phyloP scores from a whole-genome alignment of 2,888 invertebrate species.

The Ametastegia equiseti region DNA sequence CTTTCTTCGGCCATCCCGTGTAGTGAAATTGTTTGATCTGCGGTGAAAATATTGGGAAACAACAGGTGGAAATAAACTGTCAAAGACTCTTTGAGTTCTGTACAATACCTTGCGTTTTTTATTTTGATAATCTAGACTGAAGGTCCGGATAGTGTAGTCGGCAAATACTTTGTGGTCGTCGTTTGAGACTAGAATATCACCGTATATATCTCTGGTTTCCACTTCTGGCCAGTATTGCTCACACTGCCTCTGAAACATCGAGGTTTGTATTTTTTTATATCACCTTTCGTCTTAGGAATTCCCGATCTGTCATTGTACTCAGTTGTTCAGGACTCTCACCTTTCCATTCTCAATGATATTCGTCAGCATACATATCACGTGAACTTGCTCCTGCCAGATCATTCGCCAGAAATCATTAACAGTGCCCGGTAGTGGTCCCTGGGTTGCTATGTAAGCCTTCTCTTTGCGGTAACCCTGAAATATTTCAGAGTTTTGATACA shows the following conservation, averaged over 20 bases:
- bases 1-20: slow-evolving; percentile 78
- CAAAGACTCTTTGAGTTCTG: not conserved
- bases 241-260: slow-evolving; percentile 59
- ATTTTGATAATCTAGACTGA: slow-evolving; percentile 63
- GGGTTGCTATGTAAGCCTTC: slow-evolving; percentile 72
- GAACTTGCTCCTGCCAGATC: slow-evolving; percentile 77
- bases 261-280: slow-evolving; percentile 64
- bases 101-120: slow-evolving; percentile 67
- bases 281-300: not conserved
- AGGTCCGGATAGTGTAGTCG: slow-evolving; percentile 71
- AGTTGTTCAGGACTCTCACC: not conserved
- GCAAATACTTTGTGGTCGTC: slow-evolving; percentile 68
- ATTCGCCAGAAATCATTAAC: slow-evolving; percentile 76
- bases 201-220: slow-evolving; percentile 71
- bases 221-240: slow-evolving; percentile 78
- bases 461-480: slow-evolving; percentile 63
- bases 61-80: too few relatives aligned
- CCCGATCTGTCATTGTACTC: not conserved
- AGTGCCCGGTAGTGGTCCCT: slow-evolving; percentile 73
- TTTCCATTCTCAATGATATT: slow-evolving; percentile 75
- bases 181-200: slow-evolving; percentile 69
- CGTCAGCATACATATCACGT: slow-evolving; percentile 77
- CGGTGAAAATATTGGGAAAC: not conserved
- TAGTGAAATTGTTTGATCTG: slow-evolving; percentile 77
- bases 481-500: not conserved